Evolutionary conservation across 2,797 vertebrate species (phyloP).

Genomic region (Melanotaenia pygmaea): DNA sequence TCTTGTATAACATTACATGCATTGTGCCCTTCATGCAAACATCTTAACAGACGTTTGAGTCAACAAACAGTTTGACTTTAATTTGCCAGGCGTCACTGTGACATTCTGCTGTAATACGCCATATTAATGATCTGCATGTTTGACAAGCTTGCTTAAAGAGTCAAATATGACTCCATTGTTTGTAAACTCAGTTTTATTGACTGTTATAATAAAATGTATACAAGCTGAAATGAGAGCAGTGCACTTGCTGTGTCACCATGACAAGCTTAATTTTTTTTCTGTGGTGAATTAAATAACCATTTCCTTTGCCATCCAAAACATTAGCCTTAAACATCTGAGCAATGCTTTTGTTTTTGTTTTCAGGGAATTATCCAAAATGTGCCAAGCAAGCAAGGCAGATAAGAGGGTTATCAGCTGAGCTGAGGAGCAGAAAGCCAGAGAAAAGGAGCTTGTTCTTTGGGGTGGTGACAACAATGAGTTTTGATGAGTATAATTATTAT

Average conservation of each 20-base stretch:
- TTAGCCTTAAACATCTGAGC: slow-evolving; percentile 43
- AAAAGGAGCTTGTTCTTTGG: slow-evolving; percentile 24
- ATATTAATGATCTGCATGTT: slow-evolving; percentile 12
- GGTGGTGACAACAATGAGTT: slow-evolving; percentile 35
- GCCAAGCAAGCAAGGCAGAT: slow-evolving; percentile 45
- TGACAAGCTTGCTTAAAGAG: slow-evolving; percentile 35
- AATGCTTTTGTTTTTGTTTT: slow-evolving; percentile 6
- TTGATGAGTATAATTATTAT: slow-evolving; percentile 39
- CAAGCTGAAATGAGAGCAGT: slow-evolving; percentile 2
- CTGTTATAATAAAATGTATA: slow-evolving; percentile 30
- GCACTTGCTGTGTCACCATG: slow-evolving; percentile 43
- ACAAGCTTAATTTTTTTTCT: slow-evolving; percentile 36
- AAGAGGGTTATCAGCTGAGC: slow-evolving; percentile 54
- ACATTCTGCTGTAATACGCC: slow-evolving; percentile 20
- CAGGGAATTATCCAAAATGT: slow-evolving; percentile 52
- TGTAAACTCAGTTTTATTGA: slow-evolving; percentile 41
- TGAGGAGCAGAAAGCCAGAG: slow-evolving; percentile 26
- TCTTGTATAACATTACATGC: slow-evolving; percentile 48
- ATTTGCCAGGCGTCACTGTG: slow-evolving; percentile 50
- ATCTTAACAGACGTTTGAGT: slow-evolving; percentile 24
- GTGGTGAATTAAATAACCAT: slow-evolving; percentile 31
- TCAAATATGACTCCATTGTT: slow-evolving; percentile 37
- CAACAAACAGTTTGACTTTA: slow-evolving; percentile 38
- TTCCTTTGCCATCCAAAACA: slow-evolving; percentile 28
- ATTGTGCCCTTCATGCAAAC: slow-evolving; percentile 36